Percentiles rank a stretch among this genome's conserved stretches.
These are phyloP conservation scores for Melanaphis sacchari DNA, from an alignment of 1,140 invertebrate genomes.

Conservation along the genomic window DNA sequence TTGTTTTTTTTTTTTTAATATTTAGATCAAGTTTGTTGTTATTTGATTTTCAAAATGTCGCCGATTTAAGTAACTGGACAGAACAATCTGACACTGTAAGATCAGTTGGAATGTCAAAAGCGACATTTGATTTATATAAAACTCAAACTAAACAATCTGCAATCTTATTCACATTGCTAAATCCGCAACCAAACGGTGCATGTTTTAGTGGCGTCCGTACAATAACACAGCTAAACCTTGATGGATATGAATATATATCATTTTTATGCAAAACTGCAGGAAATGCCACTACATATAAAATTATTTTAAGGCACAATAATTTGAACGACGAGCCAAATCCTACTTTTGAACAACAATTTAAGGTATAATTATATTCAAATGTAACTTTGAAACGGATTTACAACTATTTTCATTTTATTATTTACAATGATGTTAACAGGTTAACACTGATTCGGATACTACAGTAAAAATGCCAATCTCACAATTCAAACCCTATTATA, in stretches of 20 bases:
- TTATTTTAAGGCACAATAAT: conserved; percentile 70
- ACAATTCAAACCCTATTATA: conserved; percentile 72
- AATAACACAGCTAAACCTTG: conserved; percentile 65
- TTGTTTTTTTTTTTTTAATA: background rate
- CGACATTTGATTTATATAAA: conserved; percentile 69
- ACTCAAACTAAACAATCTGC: conserved; percentile 68
- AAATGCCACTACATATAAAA: conserved; percentile 66
- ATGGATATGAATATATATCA: conserved; percentile 66
- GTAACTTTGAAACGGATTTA: background rate
- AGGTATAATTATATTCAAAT: conserved; percentile 63
- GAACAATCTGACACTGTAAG: conserved; percentile 74
- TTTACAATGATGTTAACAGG: conserved; percentile 58
- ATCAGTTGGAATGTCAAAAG: conserved; percentile 73
- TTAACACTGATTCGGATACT: conserved; percentile 67
- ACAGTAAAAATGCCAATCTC: conserved; percentile 66
- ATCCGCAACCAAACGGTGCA: conserved; percentile 75
- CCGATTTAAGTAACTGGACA: conserved; percentile 66
- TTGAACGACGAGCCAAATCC: conserved; percentile 67
- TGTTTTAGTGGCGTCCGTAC: conserved; percentile 73
- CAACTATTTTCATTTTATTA: no score
- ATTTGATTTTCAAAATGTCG: conserved; percentile 65
- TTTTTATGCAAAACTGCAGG: conserved; percentile 70
- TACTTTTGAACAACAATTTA: conserved; percentile 74
- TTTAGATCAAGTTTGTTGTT: conserved; percentile 61
- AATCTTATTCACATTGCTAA: conserved; percentile 73